phyloP scores from a whole-genome alignment of 2,113 vertebrate genomes.

The Myodes glareolus region DNA sequence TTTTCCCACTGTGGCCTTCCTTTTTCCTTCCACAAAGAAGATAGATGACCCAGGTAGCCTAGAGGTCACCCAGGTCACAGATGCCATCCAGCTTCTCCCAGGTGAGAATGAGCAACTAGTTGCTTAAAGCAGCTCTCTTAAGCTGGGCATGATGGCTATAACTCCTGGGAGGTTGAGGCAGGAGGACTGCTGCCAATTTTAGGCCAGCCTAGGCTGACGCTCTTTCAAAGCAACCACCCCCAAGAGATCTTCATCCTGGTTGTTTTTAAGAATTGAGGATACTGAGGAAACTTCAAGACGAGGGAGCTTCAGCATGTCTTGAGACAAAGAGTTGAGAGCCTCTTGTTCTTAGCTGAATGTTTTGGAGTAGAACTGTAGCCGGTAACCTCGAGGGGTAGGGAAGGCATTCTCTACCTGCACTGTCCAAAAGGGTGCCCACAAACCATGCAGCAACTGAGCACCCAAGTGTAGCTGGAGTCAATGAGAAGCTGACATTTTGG shows the following conservation, averaged over 20 bases:
- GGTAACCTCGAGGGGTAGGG: not conserved
- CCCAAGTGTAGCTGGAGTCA: not conserved
- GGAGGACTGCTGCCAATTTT: not conserved
- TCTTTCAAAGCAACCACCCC: not conserved
- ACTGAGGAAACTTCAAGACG: not conserved
- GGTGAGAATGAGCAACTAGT: not conserved
- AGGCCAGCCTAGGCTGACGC: not conserved
- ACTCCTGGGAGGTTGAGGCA: not conserved
- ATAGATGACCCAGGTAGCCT: rapidly evolving
- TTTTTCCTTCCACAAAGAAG: not conserved
- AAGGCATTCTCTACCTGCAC: not conserved
- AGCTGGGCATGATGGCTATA: not conserved
- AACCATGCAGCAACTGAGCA: not conserved
- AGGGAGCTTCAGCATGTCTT: not conserved
- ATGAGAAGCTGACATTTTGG: not conserved
- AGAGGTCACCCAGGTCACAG: not conserved
- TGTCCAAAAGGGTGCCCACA: not conserved
- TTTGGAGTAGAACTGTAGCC: not conserved
- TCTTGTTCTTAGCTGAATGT: not conserved
- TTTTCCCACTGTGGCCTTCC: not conserved
- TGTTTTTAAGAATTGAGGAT: not conserved
- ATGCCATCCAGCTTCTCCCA: not conserved
- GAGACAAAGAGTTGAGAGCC: not conserved
- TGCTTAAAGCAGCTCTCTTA: not conserved
- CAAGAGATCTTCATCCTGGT: not conserved